Evolutionary conservation across 2,888 invertebrate species (phyloP), one percentile per base, ranked within the genome.

Genomic region (Drosophila helvetica): DNA sequence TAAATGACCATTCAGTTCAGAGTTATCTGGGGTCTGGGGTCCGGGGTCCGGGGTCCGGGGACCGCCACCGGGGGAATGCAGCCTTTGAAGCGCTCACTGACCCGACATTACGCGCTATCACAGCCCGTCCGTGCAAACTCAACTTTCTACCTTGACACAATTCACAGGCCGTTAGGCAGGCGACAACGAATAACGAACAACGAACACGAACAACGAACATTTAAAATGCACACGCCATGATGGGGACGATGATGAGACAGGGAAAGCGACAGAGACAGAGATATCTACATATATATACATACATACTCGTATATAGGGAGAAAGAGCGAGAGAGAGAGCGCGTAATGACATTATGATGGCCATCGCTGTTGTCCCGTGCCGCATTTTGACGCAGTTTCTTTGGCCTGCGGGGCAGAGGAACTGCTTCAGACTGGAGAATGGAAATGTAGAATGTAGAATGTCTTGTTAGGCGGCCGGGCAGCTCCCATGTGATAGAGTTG

Each of bases 131-230:
- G 47, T 50, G 55, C 46, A 19, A 67, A 48, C 67, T 61, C 71
- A 60, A 70, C 69, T 33, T 66, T 62, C 82, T 55, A 84, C 84
- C 84, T 88, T 84, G 84, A 88, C 88, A 84, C 85, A 75, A 77
- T 86, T 84, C 79, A 86, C 86, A 72, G 78, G 54, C 83, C 75
- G 85, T 84, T 84, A 77, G 86, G 70, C 79, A 78, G 75, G 63
- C 68, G 71, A 72, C 67, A 81, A 79, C 63, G 69, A 77, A 68
- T 30, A 10, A 10, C 30, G 30, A 30, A 30, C 10, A 30, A n/a
- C n/a, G n/a, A n/a, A n/a, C n/a, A 27, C 30, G 30, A 27, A 69
- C 67, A 81, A 79, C 62, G 69, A 78, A 69, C 77, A 86, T 88
- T 88, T 78, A 73, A 80, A 86, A 88, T 88, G 88, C 86, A 72